A percentile compares a stretch with the other conserved stretches of the same genome.
Evolutionary conservation across 2,113 vertebrate genomes (phyloP).

Genomic region (Gallinago paraguaiae): DNA sequence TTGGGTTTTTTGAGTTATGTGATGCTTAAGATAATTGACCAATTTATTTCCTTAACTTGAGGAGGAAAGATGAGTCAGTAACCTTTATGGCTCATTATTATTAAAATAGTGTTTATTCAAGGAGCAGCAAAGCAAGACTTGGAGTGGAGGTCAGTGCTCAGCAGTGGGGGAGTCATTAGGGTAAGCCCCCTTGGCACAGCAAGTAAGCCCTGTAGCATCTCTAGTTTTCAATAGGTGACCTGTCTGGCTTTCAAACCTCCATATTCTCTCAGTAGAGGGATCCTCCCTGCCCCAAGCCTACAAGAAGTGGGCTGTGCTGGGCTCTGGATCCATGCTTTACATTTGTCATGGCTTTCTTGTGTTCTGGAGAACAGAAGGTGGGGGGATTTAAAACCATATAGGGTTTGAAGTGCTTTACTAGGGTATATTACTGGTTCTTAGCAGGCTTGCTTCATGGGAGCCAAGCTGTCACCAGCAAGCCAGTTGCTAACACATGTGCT

Average conservation of each 20-base stretch:
- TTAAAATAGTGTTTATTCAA: neutral
- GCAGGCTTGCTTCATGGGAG: neutral
- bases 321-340: neutral
- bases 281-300: neutral
- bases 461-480: neutral
- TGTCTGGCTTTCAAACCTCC: neutral
- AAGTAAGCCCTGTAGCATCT: neutral
- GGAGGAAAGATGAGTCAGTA: neutral
- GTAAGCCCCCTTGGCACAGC: neutral
- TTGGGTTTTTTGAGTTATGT: neutral
- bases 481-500: rapidly evolving
- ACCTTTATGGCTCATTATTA: neutral
- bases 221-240: neutral
- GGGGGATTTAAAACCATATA: neutral
- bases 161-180: neutral
- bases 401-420: neutral
- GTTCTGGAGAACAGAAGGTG: neutral
- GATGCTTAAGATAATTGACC: neutral
- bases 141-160: neutral
- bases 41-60: neutral
- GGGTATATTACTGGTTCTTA: neutral
- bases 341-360: neutral
- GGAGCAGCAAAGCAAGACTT: neutral
- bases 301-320: neutral
- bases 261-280: rapidly evolving